Evolutionary conservation across 2,797 vertebrate genomes (phyloP).

Genomic region (Cygnus olor): DNA sequence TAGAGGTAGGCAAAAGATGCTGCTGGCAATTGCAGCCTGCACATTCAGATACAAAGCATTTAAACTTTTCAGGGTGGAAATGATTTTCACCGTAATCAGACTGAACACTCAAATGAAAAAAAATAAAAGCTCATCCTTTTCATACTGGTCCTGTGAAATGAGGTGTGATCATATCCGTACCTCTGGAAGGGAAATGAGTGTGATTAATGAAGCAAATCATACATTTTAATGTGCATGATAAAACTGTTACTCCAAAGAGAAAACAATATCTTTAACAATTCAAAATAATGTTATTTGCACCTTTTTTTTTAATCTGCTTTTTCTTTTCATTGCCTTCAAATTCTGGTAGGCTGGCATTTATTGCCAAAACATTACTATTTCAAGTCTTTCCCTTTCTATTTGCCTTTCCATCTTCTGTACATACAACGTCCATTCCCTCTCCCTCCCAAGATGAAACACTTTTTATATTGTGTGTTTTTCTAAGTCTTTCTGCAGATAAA

Average conservation of each 20-base stretch:
- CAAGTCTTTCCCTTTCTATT: conserved; percentile 25
- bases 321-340: conserved; percentile 31
- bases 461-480: not conserved
- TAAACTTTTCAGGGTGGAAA: conserved; percentile 31
- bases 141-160: conserved; percentile 48
- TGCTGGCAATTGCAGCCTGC: conserved; percentile 8
- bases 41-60: conserved; percentile 41
- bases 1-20: not conserved
- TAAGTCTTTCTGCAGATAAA: not conserved
- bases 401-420: conserved; percentile 48
- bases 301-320: conserved; percentile 29
- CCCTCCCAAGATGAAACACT: not conserved
- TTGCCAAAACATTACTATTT: conserved; percentile 9
- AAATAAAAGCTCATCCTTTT: conserved; percentile 52
- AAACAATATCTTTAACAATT: conserved; percentile 70
- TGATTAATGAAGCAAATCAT: conserved; percentile 77
- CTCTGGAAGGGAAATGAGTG: conserved; percentile 67
- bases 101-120: conserved; percentile 49
- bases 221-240: conserved; percentile 71
- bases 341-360: conserved; percentile 28
- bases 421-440: not conserved
- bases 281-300: conserved; percentile 56
- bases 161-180: conserved; percentile 41
- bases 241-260: conserved; percentile 68
- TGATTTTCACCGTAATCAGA: conserved; percentile 46